Evolutionary conservation across 2,888 invertebrate species (phyloP).

Genomic region (Microdon myrmicae): DNA sequence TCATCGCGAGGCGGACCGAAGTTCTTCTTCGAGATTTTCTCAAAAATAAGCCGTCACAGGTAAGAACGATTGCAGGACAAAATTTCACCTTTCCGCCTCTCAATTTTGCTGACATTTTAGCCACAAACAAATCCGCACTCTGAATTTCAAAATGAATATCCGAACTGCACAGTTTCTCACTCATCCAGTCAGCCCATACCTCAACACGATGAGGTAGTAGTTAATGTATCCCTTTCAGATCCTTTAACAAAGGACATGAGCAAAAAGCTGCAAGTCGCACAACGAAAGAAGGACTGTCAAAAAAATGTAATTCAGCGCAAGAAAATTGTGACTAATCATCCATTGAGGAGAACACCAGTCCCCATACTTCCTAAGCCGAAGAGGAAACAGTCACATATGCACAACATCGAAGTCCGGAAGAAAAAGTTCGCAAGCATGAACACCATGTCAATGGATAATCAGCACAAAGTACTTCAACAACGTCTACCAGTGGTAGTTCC

Average conservation of each 20-base stretch:
- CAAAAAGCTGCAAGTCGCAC: constrained; percentile 33
- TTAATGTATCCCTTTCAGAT: constrained; percentile 56
- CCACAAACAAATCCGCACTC: background rate
- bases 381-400: constrained; percentile 15
- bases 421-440: constrained; percentile 7
- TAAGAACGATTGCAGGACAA: too few species aligned
- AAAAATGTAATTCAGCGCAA: constrained; percentile 23
- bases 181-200: background rate
- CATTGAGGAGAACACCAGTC: constrained; percentile 1
- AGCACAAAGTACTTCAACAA: background rate
- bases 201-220: constrained; percentile 53
- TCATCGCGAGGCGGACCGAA: constrained; percentile 63
- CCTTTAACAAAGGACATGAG: constrained; percentile 55
- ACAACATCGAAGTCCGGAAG: background rate
- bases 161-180: background rate
- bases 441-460: constrained; percentile 33
- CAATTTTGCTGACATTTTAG: background rate
- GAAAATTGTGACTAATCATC: constrained; percentile 11
- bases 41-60: constrained; percentile 55
- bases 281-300: constrained; percentile 40
- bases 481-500: constrained; percentile 4
- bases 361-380: constrained; percentile 10
- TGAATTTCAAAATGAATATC: constrained; percentile 25
- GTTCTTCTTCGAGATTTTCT: constrained; percentile 61
- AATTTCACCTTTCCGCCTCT: background rate